These are phyloP conservation scores for Ceratitis capitata DNA, from an alignment of 1,140 invertebrate genomes.

Conservation along the genomic window DNA sequence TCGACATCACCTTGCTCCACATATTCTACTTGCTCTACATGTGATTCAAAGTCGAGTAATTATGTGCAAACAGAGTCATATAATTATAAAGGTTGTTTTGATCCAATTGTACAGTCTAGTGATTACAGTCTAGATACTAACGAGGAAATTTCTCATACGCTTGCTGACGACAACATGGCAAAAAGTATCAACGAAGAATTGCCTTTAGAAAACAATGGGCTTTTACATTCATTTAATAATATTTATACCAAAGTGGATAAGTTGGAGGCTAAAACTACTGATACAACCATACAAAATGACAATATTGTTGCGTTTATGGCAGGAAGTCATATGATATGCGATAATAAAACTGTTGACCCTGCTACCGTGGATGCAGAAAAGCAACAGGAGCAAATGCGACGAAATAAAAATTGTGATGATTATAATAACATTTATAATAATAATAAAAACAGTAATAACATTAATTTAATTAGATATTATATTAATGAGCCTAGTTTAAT, in stretches of 20 bases:
- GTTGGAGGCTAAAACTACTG: not conserved
- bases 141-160: not conserved
- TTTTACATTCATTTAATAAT: slow-evolving; percentile 56
- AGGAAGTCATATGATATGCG: not conserved
- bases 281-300: not conserved
- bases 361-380: not conserved
- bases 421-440: slow-evolving; percentile 46
- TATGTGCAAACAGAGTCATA: not conserved
- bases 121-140: not conserved
- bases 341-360: not conserved
- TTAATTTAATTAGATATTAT: slow-evolving; percentile 49
- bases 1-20: not conserved
- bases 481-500: slow-evolving; percentile 36
- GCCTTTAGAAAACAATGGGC: slow-evolving; percentile 50
- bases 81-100: not conserved
- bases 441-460: slow-evolving; percentile 52
- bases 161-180: not conserved
- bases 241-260: slow-evolving; percentile 42
- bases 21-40: not conserved
- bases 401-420: slow-evolving; percentile 50
- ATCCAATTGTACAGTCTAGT: not conserved
- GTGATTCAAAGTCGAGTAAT: not conserved
- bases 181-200: slow-evolving; percentile 43
- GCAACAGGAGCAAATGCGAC: slow-evolving; percentile 41
- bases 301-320: not conserved